These are phyloP conservation scores for Xanthorhoe designata DNA, from an alignment of 2,888 invertebrate genomes.

Conservation along the genomic window DNA sequence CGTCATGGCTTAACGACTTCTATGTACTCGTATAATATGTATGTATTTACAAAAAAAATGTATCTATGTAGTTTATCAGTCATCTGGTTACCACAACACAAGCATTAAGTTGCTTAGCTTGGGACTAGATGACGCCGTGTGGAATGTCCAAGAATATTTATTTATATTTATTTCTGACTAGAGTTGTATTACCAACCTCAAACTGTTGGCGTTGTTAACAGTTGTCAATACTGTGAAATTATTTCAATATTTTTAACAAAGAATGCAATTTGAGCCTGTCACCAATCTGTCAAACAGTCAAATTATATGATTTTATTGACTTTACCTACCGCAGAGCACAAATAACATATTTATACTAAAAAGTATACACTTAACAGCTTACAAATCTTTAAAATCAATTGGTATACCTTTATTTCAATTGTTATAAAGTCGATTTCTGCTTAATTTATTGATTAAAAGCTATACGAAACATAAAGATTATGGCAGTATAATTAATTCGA, in stretches of 20 bases:
- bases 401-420: conserved; percentile 10
- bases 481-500: conserved; percentile 42
- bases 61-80: no score
- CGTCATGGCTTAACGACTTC: no score
- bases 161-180: no score
- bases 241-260: conserved; percentile 1
- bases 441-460: neutral
- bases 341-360: conserved; percentile 30
- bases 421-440: conserved; percentile 4
- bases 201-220: no score
- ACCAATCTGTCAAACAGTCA: conserved; percentile 15
- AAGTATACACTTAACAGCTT: conserved; percentile 23
- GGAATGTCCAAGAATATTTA: no score
- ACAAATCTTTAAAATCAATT: conserved; percentile 6
- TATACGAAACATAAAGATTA: conserved; percentile 36
- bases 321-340: conserved; percentile 39
- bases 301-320: conserved; percentile 13
- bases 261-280: conserved; percentile 3
- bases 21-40: no score
- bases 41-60: no score
- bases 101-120: no score
- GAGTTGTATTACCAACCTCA: no score
- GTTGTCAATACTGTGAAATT: no score
- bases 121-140: no score
- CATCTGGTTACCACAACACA: no score